phyloP scores from a whole-genome alignment of 2,113 vertebrate genomes.

The Trichomycterus rosablanca region DNA sequence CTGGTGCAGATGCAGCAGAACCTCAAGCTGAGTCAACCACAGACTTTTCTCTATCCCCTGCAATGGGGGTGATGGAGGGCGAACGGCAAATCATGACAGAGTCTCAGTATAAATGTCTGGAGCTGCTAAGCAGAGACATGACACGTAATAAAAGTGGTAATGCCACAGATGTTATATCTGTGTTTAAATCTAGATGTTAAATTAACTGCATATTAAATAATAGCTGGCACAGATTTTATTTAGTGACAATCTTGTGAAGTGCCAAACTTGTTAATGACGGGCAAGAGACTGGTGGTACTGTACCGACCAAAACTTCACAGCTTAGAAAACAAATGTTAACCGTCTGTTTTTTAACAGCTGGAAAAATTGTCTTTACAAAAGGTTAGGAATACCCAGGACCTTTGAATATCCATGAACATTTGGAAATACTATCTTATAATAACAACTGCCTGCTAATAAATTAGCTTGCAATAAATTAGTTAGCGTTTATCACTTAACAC shows the following conservation, averaged over 20 bases:
- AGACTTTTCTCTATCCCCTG: slow-evolving; percentile 49
- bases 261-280: background rate
- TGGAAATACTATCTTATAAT: too few species aligned
- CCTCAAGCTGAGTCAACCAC: slow-evolving; percentile 36
- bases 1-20: slow-evolving; percentile 40
- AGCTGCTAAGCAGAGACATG: slow-evolving; percentile 48
- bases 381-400: too few species aligned
- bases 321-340: too few species aligned
- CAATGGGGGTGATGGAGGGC: slow-evolving; percentile 41
- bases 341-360: too few species aligned
- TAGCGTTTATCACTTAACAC: too few species aligned
- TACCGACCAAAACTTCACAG: too few species aligned
- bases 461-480: too few species aligned
- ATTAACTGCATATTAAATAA: slow-evolving; percentile 9
- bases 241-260: too few species aligned
- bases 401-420: too few species aligned
- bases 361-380: too few species aligned
- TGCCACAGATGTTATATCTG: background rate
- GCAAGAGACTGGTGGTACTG: background rate
- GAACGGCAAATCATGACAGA: slow-evolving; percentile 46
- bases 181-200: background rate
- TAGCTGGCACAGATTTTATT: slow-evolving; percentile 20
- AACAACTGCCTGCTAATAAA: too few species aligned
- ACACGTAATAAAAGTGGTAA: slow-evolving; percentile 65
- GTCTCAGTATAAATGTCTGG: slow-evolving; percentile 60